Evolutionary conservation across 2,113 vertebrate genomes (phyloP).

Genomic region (Varanus komodoensis): DNA sequence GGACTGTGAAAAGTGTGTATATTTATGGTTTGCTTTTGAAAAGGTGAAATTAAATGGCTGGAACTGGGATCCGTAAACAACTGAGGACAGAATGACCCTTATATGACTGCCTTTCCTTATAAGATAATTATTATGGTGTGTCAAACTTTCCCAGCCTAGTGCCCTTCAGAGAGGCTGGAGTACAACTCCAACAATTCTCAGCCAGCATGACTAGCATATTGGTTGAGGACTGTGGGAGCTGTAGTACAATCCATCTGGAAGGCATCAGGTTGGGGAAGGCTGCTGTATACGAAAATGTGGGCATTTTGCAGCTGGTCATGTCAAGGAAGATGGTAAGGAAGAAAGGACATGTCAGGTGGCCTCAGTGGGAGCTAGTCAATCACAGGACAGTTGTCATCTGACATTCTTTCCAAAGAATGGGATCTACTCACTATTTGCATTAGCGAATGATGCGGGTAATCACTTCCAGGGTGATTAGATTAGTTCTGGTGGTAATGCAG

Average conservation of each 20-base stretch:
- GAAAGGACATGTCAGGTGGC: neutral
- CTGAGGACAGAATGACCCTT: neutral
- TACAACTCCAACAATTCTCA: neutral
- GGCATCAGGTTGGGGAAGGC: neutral
- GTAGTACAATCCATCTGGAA: neutral
- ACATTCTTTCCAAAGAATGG: neutral
- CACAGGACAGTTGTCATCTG: neutral
- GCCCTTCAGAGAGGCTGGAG: neutral
- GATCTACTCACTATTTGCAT: neutral
- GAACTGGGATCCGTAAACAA: neutral
- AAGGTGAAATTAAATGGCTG: neutral
- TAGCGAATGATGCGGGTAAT: neutral
- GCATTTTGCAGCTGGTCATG: neutral
- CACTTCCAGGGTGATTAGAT: too few species aligned
- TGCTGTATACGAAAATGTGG: neutral
- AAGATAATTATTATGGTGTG: neutral
- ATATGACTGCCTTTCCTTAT: neutral
- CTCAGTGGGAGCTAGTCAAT: neutral
- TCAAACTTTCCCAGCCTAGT: neutral
- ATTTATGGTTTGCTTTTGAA: neutral
- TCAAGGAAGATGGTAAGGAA: rapidly evolving
- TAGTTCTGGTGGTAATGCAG: neutral
- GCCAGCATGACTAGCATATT: neutral
- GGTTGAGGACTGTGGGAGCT: neutral
- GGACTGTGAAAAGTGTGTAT: neutral